phyloP scores from a whole-genome alignment of 2,888 invertebrate species.

The Plebejus argus region DNA sequence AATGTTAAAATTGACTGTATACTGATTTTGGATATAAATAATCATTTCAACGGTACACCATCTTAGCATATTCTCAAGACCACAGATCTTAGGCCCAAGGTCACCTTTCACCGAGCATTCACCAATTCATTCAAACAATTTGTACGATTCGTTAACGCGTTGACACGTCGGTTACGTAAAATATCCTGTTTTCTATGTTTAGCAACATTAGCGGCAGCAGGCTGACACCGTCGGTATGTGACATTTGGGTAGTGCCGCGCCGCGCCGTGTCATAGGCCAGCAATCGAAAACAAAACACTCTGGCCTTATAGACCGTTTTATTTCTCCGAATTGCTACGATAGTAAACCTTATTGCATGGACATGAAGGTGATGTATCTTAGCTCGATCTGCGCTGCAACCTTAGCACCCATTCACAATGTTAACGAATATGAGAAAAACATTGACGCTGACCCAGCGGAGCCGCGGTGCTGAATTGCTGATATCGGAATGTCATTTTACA shows the following conservation, averaged over 20 bases:
- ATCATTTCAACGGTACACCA: constrained; percentile 21
- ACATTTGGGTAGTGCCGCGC: constrained; percentile 68
- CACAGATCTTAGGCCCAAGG: constrained; percentile 40
- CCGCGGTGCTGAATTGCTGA: not conserved
- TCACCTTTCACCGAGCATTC: constrained; percentile 43
- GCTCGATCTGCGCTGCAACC: not conserved
- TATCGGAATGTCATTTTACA: not conserved
- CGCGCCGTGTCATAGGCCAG: constrained; percentile 43
- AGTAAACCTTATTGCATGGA: not conserved
- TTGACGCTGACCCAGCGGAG: not conserved
- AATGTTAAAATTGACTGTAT: not conserved
- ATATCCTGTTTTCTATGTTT: constrained; percentile 65
- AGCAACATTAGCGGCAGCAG: constrained; percentile 61
- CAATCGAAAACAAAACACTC: constrained; percentile 20
- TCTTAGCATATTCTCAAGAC: constrained; percentile 30
- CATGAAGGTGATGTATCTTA: not conserved
- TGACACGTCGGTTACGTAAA: constrained; percentile 60
- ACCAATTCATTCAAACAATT: constrained; percentile 27
- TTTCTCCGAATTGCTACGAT: not conserved
- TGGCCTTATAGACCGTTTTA: not conserved
- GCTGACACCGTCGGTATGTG: constrained; percentile 75
- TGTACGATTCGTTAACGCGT: constrained; percentile 40
- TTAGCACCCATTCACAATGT: not conserved
- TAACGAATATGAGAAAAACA: constrained; percentile 12
- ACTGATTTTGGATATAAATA: constrained; percentile 1